Evolutionary conservation across 2,888 invertebrate genomes (phyloP), one percentile per base, ranked within the genome.

Genomic region (Antitype chi): DNA sequence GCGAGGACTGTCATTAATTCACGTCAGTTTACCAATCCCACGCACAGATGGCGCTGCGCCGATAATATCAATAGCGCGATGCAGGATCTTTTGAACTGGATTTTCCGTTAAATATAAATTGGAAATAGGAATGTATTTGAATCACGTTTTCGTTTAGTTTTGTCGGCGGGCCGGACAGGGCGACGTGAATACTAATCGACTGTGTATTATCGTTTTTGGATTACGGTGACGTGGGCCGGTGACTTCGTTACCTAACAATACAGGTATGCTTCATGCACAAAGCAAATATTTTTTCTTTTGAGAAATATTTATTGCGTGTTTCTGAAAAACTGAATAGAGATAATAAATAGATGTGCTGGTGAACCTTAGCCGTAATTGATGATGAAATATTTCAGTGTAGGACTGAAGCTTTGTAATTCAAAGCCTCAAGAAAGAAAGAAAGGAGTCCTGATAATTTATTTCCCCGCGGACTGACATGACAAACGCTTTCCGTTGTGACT

Each of bases 141-240:
- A 87, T 87, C 87, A 87, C 87, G 87, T 85, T 78, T 87, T 87
- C 88, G 87, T 85, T 87, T 87, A 88, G 87, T 88, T 86, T 77
- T 71, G 80, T 82, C 32, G 78, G 69, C 71, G 76, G 52, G 67
- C 69, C 80, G 80, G 74, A 78, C 74, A 59, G n/a, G 43, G 38
- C 70, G 15, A 13, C 74, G 66, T 62, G 88, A 79, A 87, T 88
- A 83, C 85, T 81, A 78, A 87, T 87, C 57, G 69, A 53, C 55
- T n/a, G 23, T 20, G 57, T 67, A 76, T 74, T 78, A 80, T 87
- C 77, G 85, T 77, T 82, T 76, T 73, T 64, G 63, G 73, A 81
- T 79, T 66, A 68, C 57, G 59, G 49, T 59, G 43, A 43, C 72
- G 80, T 53, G 38, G 38, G 52, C 28, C 43, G 23, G 32, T 11